These are phyloP conservation scores for Dendrocincla fuliginosa DNA, from an alignment of 2,797 vertebrate genomes.

Conservation along the genomic window DNA sequence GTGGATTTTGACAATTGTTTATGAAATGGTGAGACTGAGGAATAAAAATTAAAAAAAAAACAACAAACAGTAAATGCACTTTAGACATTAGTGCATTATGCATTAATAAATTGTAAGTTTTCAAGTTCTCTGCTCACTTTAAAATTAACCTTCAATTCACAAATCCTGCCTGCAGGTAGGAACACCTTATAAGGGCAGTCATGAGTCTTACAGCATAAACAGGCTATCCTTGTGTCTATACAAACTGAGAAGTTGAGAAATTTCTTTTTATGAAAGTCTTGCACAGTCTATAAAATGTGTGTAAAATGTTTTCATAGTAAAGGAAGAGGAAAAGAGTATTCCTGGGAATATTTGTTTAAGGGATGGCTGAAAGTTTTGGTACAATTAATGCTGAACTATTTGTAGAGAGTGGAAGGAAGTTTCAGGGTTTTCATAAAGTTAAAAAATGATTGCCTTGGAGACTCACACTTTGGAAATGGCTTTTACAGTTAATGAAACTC, in stretches of 20 bases:
- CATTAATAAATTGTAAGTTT: background rate
- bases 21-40: background rate
- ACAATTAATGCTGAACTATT: background rate
- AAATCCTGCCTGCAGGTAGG: background rate
- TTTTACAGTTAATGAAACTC: background rate
- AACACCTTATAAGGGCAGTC: background rate
- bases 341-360: background rate
- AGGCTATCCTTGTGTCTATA: background rate
- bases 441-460: background rate
- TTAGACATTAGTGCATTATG: background rate
- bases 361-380: background rate
- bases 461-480: background rate
- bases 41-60: background rate
- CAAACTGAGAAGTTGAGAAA: background rate
- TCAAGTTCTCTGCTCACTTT: background rate
- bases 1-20: background rate
- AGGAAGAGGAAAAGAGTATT: background rate
- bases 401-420: background rate
- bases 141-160: background rate
- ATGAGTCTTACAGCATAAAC: background rate
- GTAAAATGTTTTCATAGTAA: background rate
- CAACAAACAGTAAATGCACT: background rate
- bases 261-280: background rate
- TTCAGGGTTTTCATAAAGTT: background rate
- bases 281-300: background rate